phyloP scores from a whole-genome alignment of 1,140 invertebrate species.

The Lepidostoma basale region DNA sequence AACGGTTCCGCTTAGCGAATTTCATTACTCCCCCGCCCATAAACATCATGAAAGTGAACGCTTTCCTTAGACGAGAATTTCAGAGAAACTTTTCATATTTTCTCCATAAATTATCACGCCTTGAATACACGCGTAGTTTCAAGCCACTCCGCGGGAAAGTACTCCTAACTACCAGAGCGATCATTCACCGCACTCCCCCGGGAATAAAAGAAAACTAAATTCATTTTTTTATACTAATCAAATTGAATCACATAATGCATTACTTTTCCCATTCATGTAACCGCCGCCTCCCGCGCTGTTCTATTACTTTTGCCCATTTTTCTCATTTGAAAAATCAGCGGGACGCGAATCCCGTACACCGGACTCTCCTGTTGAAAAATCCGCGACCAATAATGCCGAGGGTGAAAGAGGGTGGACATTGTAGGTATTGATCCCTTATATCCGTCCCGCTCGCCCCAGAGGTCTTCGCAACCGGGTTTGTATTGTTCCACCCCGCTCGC shows the following conservation, averaged over 20 bases:
- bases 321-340: constrained; percentile 35
- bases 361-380: constrained; percentile 38
- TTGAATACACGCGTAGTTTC: constrained; percentile 3
- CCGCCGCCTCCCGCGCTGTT: constrained; percentile 12
- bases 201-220: neutral
- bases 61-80: constrained; percentile 6
- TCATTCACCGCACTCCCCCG: neutral
- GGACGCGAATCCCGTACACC: constrained; percentile 29
- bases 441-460: constrained; percentile 21
- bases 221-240: constrained; percentile 3
- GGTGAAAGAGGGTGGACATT: constrained; percentile 28
- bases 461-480: neutral
- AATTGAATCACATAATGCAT: constrained; percentile 20
- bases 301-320: constrained; percentile 35
- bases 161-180: neutral
- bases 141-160: neutral
- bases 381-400: constrained; percentile 41
- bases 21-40: constrained; percentile 21
- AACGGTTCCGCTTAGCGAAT: constrained; percentile 26
- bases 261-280: constrained; percentile 14
- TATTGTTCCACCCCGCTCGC: constrained; percentile 30
- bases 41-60: constrained; percentile 18
- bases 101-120: constrained; percentile 22
- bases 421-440: constrained; percentile 42
- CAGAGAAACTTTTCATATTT: constrained; percentile 25